A percentile compares a stretch with the other conserved stretches of the same genome.
Evolutionary conservation across 2,113 vertebrate species (phyloP).

Genomic region (Manacus vitellinus): DNA sequence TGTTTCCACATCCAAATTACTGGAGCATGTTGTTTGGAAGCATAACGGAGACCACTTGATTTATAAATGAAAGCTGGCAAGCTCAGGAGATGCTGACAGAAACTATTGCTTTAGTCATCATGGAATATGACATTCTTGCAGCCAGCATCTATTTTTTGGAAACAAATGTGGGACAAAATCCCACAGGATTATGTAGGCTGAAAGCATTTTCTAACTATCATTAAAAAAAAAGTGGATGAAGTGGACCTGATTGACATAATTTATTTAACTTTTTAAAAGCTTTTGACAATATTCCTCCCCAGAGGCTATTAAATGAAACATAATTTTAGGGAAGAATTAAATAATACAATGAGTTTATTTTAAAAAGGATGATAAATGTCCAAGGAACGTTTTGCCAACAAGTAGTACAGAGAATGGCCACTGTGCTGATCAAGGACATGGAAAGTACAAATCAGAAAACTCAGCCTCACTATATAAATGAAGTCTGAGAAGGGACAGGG

Average conservation of each 20-base stretch:
- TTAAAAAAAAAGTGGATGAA: not conserved
- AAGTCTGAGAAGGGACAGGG: not conserved
- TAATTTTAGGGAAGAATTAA: not conserved
- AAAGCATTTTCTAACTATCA: not conserved
- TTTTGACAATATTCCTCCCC: not conserved
- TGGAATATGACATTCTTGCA: not conserved
- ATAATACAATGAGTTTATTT: not conserved
- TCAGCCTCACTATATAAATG: not conserved
- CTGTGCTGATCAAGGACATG: not conserved
- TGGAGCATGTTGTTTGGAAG: constrained; percentile 26
- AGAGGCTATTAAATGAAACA: not conserved
- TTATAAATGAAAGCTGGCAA: constrained; percentile 57
- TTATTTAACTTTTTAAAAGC: not conserved
- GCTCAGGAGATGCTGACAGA: constrained; percentile 28
- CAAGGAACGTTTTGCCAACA: not conserved
- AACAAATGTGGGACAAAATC: constrained; percentile 35
- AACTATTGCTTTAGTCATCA: constrained; percentile 44
- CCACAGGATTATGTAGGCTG: constrained; percentile 1
- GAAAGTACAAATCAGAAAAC: not conserved
- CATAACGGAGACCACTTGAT: constrained; percentile 6
- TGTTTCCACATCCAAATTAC: constrained; percentile 4
- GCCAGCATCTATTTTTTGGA: constrained; percentile 8
- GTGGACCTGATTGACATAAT: not conserved
- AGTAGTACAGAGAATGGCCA: not conserved
- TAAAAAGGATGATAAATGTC: not conserved